Conservation (phyloP, 2,797 vertebrate genomes). For the Hydrophis major region DNA sequence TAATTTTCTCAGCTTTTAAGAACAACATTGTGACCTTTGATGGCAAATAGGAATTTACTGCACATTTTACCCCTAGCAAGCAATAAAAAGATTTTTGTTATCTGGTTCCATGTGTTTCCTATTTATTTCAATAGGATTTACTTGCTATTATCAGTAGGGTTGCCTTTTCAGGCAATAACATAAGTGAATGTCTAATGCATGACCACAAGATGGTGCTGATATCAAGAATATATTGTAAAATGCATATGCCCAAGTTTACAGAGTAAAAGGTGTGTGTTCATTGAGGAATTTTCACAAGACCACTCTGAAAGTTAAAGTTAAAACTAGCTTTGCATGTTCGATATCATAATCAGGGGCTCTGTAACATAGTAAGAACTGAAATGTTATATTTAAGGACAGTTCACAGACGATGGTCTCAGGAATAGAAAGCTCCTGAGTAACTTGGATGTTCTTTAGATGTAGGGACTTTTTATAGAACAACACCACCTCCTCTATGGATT, state of each 20-base stretch:
- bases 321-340: neutral
- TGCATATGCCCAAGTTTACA: neutral
- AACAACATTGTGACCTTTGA: neutral
- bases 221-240: neutral
- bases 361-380: no score
- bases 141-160: neutral
- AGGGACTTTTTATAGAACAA: no score
- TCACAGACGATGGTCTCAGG: no score
- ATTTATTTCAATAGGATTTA: neutral
- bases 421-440: no score
- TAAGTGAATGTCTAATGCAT: neutral
- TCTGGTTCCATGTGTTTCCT: neutral
- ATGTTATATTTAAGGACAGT: no score
- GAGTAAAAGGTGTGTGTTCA: neutral
- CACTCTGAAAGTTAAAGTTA: neutral
- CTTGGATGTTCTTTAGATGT: no score
- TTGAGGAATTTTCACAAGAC: neutral
- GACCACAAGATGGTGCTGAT: slow-evolving; percentile 23
- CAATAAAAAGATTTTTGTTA: neutral
- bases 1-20: neutral
- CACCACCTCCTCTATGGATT: no score
- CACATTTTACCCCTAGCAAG: neutral
- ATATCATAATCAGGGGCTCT: no score
- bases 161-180: neutral
- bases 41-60: neutral